Evolutionary conservation across 2,888 invertebrate species (phyloP).

Genomic region (Apomyelois bistriatella): DNA sequence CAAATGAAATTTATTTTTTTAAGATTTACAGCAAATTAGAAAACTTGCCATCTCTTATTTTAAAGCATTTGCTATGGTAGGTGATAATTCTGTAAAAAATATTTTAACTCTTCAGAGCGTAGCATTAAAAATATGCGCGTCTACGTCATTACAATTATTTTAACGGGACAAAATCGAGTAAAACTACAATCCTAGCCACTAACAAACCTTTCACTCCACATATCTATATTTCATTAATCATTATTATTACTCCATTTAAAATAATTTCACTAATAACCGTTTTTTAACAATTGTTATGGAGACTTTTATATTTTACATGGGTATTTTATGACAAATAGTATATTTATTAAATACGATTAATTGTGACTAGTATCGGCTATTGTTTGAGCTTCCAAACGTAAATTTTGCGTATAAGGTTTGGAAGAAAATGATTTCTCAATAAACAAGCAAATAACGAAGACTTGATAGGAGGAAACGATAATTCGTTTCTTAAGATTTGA

Average conservation of each 20-base stretch:
- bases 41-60: neutral
- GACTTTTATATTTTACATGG: conserved; percentile 34
- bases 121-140: conserved; percentile 20
- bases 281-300: conserved; percentile 38
- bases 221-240: conserved; percentile 24
- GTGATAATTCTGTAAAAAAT: neutral
- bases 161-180: conserved; percentile 30
- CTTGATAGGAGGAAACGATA: neutral
- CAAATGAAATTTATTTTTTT: neutral
- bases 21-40: neutral
- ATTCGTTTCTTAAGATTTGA: neutral
- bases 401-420: conserved; percentile 8
- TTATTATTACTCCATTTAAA: conserved; percentile 27
- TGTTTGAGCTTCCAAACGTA: conserved; percentile 26
- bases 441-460: conserved; percentile 2
- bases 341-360: conserved; percentile 18
- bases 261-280: conserved; percentile 38
- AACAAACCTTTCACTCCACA: conserved; percentile 36
- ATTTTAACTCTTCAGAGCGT: conserved; percentile 3
- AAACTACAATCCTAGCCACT: conserved; percentile 40
- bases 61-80: neutral
- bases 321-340: conserved; percentile 28
- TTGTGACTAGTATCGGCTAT: conserved; percentile 28
- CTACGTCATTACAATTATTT: conserved; percentile 27
- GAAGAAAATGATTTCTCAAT: conserved; percentile 1